Base-by-base conservation (phyloP, 1,140 invertebrate species). In the Drosophila melanica region DNA sequence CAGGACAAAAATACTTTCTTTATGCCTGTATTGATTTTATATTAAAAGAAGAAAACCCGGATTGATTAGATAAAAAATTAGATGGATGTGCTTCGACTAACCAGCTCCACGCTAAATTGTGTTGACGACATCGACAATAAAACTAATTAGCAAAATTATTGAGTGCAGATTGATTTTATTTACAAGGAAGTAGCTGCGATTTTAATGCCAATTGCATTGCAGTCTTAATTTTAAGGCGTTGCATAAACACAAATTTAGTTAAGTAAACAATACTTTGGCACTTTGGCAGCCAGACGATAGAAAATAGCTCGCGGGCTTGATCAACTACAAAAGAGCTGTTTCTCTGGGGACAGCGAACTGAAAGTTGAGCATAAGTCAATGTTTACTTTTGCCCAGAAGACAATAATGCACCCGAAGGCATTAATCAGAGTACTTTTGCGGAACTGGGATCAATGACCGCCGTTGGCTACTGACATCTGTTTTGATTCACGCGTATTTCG, bases 401-500 rank as follows among this genome's bases (percentile, higher is more conserved):
- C 51, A 65, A 65, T 39, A 48, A 53, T 64, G 58, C 59, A 57
- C 69, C 71, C 64, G 33, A 37, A 42, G 77, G 65, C 69, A 51
- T 81, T 81, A 86, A 81, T 86, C 81, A 67, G 54, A 66, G 75
- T 70, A 78, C 74, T 85, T 41, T 75, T 3, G 57, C 44, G 30
- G 14, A 23, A 41, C 45, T 41, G 58, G 82, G 79, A 87, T 86
- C 75, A 81, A 73, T 76, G 71, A 68, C 82, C 82, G 67, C 64
- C 76, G 54, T 57, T 18, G 64, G 66, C 50, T 23, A 54, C 51
- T 64, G 72, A 86, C 81, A 86, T 86, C 81, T 86, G 81, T 55
- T 86, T 79, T 69, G 66, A 81, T 86, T 86, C 67, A 77, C 73
- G 64, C 70, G 75, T 45, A 75, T 53, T 75, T 75, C 60, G 60